Evolutionary conservation across 1,140 invertebrate genomes (phyloP).

Genomic region (Lepidurus arcticus): DNA sequence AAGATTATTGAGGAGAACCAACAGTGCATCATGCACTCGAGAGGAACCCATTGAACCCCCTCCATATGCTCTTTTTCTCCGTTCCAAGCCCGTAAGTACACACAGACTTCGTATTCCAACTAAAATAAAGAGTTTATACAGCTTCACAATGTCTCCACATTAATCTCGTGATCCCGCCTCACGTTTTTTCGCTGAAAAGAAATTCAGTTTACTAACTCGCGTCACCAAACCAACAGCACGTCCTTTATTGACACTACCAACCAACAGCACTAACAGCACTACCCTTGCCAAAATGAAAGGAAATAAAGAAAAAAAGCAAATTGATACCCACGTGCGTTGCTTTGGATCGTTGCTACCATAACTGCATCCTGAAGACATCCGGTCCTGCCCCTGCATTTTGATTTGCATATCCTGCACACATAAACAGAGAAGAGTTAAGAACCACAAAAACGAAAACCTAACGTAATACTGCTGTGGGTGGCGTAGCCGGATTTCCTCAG

Average conservation of each 20-base stretch:
- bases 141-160: not conserved
- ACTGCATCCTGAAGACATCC: not conserved
- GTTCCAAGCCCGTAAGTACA: slow-evolving; percentile 29
- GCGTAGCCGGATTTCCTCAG: no score
- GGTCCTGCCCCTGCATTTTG: not conserved
- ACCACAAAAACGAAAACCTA: not conserved
- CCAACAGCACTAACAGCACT: no score
- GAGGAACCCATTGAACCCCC: slow-evolving; percentile 20
- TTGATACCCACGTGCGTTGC: not conserved
- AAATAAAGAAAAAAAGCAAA: not conserved
- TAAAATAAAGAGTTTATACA: not conserved
- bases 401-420: not conserved
- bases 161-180: not conserved
- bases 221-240: not conserved
- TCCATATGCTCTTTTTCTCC: slow-evolving; percentile 32
- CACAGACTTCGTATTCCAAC: not conserved
- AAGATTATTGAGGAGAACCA: slow-evolving; percentile 30
- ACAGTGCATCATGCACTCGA: slow-evolving; percentile 28
- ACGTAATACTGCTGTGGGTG: not conserved
- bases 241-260: not conserved
- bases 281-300: not conserved
- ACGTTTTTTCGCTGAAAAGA: not conserved
- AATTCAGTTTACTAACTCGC: not conserved
- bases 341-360: not conserved
- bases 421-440: not conserved